These are phyloP conservation scores for Telmatherina bonti DNA, from an alignment of 2,797 vertebrate species.

Conservation along the genomic window DNA sequence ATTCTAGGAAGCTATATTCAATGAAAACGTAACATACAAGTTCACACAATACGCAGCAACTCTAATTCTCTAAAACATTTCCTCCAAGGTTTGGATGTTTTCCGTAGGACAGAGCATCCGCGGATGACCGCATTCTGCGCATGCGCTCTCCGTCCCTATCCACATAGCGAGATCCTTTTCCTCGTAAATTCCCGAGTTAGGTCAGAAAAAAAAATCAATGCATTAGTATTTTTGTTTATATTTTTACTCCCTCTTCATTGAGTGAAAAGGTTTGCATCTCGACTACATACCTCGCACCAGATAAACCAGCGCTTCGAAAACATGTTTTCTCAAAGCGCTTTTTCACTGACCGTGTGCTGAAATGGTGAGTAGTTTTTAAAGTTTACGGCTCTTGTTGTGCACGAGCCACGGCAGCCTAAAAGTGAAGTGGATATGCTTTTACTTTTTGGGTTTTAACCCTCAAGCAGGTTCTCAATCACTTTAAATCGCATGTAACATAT, in stretches of 20 bases:
- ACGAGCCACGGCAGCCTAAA: constrained; percentile 27
- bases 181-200: constrained; percentile 64
- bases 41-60: not conserved
- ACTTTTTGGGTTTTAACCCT: not conserved
- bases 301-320: not conserved
- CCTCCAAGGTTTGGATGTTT: not conserved
- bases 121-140: constrained; percentile 55
- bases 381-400: constrained; percentile 53
- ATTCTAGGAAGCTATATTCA: not conserved
- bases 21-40: too few relatives aligned
- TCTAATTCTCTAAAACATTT: not conserved
- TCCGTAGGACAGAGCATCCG: constrained; percentile 12
- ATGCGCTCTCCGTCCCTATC: constrained; percentile 62
- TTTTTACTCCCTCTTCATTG: not conserved
- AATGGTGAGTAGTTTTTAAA: constrained; percentile 80
- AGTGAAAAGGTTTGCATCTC: not conserved
- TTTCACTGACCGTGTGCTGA: constrained; percentile 63
- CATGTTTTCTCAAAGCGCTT: constrained; percentile 21
- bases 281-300: not conserved
- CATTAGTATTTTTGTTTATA: constrained; percentile 30
- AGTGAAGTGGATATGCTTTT: constrained; percentile 13
- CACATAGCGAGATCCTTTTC: constrained; percentile 64
- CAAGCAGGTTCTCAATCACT: fast-evolving
- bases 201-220: constrained; percentile 17
- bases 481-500: not conserved